Base-by-base conservation (phyloP, 2,113 vertebrate genomes). In the Ctenomys sociabilis region DNA sequence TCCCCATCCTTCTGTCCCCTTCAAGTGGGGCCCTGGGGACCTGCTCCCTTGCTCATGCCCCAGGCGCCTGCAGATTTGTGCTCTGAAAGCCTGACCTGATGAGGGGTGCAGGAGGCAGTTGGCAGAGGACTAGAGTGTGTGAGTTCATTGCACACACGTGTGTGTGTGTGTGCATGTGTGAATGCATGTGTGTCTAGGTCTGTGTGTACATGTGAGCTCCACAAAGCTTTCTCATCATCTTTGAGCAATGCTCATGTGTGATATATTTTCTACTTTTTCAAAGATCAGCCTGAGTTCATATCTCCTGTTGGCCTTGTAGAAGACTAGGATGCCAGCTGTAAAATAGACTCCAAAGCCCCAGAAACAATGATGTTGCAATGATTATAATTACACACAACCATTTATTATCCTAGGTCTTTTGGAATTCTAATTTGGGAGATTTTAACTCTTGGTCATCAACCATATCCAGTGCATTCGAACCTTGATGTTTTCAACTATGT, bases 391-490 rank as follows among this genome's bases (percentile, higher is more conserved):
- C 94, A 95, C 70, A 16, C 70, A 93, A 68, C 30, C 83, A 37
- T 94, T 95, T 88, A 63, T 87, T 78, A 63, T 97, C 92, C 37
- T 93, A 99, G 98, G 99, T 98, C 98, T 83, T 99, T 99, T 97
- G 98, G 98, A 95, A 97, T 99, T 94, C 94, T 99, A 63, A 78
- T 98, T 70, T 99, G 98, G 99, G 99, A 99, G 97, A 98, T 98
- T 72, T 85, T 98, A 96, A 98, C 99, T 92, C 97, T 99, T 93
- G 98, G 98, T 87, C 98, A 98, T 96, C 98, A 99, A 7, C 98
- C 99, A 57, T 99, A 99, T 49, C 99, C 98, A 72, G 98, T 98
- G 45, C 98, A 98, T 95, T 98, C 99, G 90, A 99, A 99, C 94
- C 97, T 98, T 84, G 98, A 99, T 96, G 98, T 99, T 96, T 98